These are phyloP conservation scores for Carposina sasakii DNA, from an alignment of 1,140 invertebrate genomes.

Conservation along the genomic window DNA sequence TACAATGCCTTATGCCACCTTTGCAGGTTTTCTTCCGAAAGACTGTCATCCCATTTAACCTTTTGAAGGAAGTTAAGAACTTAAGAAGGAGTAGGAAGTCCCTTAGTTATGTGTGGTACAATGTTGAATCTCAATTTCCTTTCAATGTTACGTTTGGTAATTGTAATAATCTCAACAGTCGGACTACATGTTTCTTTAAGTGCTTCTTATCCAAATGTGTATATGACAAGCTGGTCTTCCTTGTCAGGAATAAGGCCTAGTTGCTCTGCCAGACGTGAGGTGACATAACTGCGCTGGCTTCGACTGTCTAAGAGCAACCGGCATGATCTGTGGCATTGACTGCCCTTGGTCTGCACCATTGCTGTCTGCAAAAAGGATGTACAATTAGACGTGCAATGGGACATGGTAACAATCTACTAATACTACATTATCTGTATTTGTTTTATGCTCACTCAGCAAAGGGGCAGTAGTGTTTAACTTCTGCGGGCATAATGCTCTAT, in stretches of 20 bases:
- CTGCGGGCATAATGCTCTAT: background rate
- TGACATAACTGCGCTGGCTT: background rate
- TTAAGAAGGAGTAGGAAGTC: background rate
- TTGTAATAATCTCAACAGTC: background rate
- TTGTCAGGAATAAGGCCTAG: background rate
- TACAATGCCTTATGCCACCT: background rate
- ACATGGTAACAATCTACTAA: too few relatives aligned
- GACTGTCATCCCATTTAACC: constrained; percentile 5
- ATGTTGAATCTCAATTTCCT: background rate
- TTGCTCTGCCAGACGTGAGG: background rate
- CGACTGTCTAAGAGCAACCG: background rate
- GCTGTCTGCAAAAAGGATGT: too few relatives aligned
- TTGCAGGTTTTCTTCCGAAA: background rate
- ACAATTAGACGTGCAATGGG: too few relatives aligned
- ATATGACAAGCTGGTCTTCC: background rate
- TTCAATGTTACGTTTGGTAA: background rate
- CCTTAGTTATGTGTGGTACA: background rate
- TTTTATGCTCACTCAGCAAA: too few relatives aligned
- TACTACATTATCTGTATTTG: too few relatives aligned
- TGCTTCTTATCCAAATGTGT: background rate
- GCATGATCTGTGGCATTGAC: background rate
- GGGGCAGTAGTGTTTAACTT: background rate
- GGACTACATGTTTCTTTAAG: background rate
- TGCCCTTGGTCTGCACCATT: background rate
- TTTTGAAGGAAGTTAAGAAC: background rate